Conservation (phyloP, 2,797 vertebrate genomes). For the Sternotherus odoratus region DNA sequence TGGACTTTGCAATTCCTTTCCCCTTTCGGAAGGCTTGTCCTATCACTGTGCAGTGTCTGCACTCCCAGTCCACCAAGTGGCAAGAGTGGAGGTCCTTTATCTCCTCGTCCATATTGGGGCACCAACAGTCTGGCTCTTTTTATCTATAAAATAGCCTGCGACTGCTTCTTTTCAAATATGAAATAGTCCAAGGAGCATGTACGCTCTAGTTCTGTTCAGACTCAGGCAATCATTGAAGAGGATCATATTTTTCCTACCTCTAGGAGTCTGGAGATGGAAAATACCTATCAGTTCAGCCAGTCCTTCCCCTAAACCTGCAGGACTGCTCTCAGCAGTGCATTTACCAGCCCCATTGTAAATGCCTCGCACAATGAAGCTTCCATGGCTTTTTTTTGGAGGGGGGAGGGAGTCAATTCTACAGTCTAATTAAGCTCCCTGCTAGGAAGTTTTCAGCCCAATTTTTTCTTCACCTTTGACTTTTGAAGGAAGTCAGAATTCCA, state of each 20-base stretch:
- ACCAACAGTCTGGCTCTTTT: neutral
- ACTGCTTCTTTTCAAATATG: neutral
- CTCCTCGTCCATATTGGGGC: neutral
- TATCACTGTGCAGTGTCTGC: neutral
- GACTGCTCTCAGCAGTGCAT: neutral
- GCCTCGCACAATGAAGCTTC: neutral
- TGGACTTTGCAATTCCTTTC: neutral
- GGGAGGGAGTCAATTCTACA: neutral
- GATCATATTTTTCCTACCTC: neutral
- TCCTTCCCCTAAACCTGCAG: neutral
- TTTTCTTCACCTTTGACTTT: accelerated
- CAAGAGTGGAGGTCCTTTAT: neutral
- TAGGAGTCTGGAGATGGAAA: neutral
- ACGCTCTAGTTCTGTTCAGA: neutral
- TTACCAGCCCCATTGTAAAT: neutral
- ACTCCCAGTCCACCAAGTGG: neutral
- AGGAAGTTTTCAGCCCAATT: neutral
- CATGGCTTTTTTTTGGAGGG: neutral
- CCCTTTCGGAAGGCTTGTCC: neutral
- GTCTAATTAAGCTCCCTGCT: neutral
- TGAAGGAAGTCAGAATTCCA: neutral
- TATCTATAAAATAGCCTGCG: neutral
- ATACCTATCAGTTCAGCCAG: neutral
- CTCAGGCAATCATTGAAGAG: too few species aligned
- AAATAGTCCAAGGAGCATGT: neutral